These are phyloP conservation scores for Homalodisca vitripennis DNA, from an alignment of 1,140 invertebrate species.

Conservation along the genomic window DNA sequence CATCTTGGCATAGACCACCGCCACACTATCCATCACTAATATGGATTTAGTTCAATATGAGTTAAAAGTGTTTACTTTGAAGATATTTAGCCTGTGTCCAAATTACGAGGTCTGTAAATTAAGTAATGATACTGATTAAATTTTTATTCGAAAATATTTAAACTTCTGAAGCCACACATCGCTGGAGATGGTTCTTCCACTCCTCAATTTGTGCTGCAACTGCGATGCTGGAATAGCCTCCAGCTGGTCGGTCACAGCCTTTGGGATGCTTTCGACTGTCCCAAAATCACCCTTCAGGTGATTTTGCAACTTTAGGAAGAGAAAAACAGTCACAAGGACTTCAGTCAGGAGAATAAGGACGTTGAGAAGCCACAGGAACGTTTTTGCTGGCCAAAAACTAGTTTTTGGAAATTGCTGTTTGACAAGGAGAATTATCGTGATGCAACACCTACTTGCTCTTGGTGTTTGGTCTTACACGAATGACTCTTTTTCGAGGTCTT, in stretches of 20 bases:
- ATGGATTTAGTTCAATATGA: no score
- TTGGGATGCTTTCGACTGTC: slow-evolving; percentile 38
- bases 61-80: no score
- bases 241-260: slow-evolving; percentile 33
- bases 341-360: slow-evolving; percentile 44
- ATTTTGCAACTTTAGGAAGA: slow-evolving; percentile 41
- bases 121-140: no score
- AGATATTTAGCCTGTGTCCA: no score
- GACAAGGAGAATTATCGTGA: slow-evolving; percentile 44
- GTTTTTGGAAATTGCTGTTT: slow-evolving; percentile 37
- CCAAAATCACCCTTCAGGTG: slow-evolving; percentile 39
- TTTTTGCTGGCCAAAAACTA: slow-evolving; percentile 40
- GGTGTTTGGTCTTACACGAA: slow-evolving; percentile 17
- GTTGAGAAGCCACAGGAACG: slow-evolving; percentile 39
- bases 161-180: background rate
- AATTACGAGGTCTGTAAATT: no score
- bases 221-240: slow-evolving; percentile 40
- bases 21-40: no score
- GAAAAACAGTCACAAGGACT: slow-evolving; percentile 41
- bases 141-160: no score
- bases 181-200: background rate
- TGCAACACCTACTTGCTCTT: slow-evolving; percentile 41
- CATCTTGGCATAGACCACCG: no score
- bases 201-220: background rate
- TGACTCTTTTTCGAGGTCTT: background rate